Evolutionary conservation across 2,888 invertebrate species (phyloP).

Genomic region (Achlya flavicornis): DNA sequence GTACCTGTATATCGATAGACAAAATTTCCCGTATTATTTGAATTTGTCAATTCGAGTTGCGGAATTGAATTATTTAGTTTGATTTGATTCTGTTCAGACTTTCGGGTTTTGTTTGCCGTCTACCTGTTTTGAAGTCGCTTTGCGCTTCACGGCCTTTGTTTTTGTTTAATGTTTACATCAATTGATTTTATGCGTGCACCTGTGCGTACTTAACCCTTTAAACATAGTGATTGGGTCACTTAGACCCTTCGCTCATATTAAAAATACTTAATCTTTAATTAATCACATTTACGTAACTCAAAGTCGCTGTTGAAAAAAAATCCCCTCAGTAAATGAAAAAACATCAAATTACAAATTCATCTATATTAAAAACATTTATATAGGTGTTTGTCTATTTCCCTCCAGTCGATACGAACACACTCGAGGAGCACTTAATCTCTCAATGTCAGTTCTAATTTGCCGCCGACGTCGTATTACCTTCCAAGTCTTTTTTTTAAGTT

Average conservation of each 20-base stretch:
- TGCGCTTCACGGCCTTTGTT: conserved; percentile 53
- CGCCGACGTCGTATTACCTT: conserved; percentile 77
- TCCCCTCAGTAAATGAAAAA: conserved; percentile 27
- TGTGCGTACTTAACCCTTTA: not conserved
- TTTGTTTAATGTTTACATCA: conserved; percentile 21
- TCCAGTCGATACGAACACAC: conserved; percentile 52
- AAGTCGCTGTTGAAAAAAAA: conserved; percentile 24
- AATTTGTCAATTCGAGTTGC: conserved; percentile 78
- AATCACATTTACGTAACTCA: conserved; percentile 17
- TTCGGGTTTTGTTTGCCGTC: conserved; percentile 62
- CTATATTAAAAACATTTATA: conserved; percentile 39
- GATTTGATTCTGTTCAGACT: conserved; percentile 71
- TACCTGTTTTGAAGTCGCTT: conserved; percentile 43
- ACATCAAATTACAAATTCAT: conserved; percentile 56
- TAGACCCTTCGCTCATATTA: not conserved
- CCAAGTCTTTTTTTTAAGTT: conserved; percentile 73
- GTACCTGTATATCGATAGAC: conserved; percentile 73
- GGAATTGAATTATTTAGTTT: conserved; percentile 81
- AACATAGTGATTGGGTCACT: not conserved
- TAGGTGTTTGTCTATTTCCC: conserved; percentile 46
- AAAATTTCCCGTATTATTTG: conserved; percentile 49
- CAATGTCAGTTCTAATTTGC: conserved; percentile 82
- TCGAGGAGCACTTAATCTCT: conserved; percentile 77
- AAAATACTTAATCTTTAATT: not conserved
- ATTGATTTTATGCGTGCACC: conserved; percentile 6